Base-by-base conservation (phyloP, 2,113 vertebrate genomes). In the Mesembrinibis cayennensis region DNA sequence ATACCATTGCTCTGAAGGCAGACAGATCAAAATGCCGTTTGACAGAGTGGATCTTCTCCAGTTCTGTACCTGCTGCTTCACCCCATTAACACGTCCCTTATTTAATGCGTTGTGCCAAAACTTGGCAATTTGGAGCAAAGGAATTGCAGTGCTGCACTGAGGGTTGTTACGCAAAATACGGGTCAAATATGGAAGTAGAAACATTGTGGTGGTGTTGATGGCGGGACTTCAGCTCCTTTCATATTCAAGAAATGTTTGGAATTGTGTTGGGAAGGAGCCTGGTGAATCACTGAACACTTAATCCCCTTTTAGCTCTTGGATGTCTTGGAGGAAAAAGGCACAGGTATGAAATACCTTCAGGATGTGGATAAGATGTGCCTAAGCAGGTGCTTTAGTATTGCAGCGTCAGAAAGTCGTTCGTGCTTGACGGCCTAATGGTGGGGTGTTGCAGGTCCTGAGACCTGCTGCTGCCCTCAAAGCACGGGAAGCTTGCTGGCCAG, bases 51-150 rank as follows among this genome's bases (percentile, higher is more conserved):
- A 52, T 82, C 70, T 74, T 44, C 52, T 74, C 40, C 47, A 3
- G 34, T 50, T 62, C 29, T 45, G 47, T 53, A 2, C 79, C 66
- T 71, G 59, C 59, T n/a, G 42, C 74, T 76, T 85, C 56, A 14
- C 22, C 21, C 69, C 4, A 0, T 44, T 53, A n/a, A 29, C 32
- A 6, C 12, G 8, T 81, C 77, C 36, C 11, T 7, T 22, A 7
- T 27, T 27, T 45, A 69, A 82, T 0, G 2, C 0, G 0, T 20
- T 26, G 69, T 53, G 77, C n/a, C 40, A 34, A 27, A 77, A 55
- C 29, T 18, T 63, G 53, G 76, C 14, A 5, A 7, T 56, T 52
- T 0, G 6, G 49, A 89, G 67, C 62, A 27, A 11, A 47, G 19
- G 65, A 38, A 49, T 53, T 78, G 49, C 36, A 16, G 82, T 12